Conservation (phyloP, 1,140 invertebrate genomes). For the Sycophaga agraensis region DNA sequence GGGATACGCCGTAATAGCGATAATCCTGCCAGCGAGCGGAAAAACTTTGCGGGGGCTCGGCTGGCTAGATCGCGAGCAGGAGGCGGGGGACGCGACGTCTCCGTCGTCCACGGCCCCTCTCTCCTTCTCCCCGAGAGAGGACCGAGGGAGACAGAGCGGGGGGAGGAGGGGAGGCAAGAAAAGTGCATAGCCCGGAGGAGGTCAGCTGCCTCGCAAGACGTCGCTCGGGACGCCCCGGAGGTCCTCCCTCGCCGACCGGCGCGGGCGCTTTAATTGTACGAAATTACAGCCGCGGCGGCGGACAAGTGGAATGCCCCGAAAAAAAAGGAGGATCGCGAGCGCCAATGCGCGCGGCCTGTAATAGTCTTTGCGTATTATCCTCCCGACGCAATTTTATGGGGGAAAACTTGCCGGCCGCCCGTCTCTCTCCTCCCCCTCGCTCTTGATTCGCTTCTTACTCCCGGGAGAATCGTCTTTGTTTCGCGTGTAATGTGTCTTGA, state of each 20-base stretch:
- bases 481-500: constrained; percentile 28
- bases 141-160: not conserved
- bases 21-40: too few species aligned
- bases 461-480: constrained; percentile 21
- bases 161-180: too few species aligned
- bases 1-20: too few species aligned
- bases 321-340: constrained; percentile 15
- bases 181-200: constrained; percentile 9
- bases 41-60: too few species aligned
- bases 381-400: constrained; percentile 24
- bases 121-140: too few species aligned
- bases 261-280: constrained; percentile 30
- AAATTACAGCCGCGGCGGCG: constrained; percentile 28
- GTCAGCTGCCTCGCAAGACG: not conserved
- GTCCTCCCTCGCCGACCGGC: constrained; percentile 22
- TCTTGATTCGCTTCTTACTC: constrained; percentile 13
- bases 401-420: constrained; percentile 18
- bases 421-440: not conserved
- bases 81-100: too few species aligned
- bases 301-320: constrained; percentile 28
- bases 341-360: constrained; percentile 21
- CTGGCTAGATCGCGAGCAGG: too few species aligned
- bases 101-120: not conserved
- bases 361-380: constrained; percentile 30
- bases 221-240: constrained; percentile 16